Evolutionary conservation across 2,888 invertebrate genomes (phyloP).

Genomic region (Geophilus truncorum): DNA sequence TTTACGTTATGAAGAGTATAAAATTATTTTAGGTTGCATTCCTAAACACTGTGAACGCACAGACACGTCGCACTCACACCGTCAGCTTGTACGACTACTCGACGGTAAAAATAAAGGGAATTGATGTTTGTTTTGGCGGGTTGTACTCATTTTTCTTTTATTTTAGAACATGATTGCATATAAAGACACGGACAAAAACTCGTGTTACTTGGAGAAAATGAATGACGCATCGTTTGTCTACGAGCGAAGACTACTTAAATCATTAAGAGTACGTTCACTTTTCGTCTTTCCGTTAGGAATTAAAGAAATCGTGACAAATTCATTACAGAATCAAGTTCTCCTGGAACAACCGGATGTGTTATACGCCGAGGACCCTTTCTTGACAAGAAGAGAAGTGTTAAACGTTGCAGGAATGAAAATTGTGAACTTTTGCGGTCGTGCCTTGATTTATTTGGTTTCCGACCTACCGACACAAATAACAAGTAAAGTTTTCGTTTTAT

Average conservation of each 20-base stretch:
- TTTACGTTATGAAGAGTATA: background rate
- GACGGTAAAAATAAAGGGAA: background rate
- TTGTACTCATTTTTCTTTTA: background rate
- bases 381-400: conserved; percentile 8
- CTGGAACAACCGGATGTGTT: background rate
- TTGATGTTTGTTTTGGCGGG: background rate
- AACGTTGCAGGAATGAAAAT: conserved; percentile 1
- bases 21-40: background rate
- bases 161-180: conserved; percentile 19
- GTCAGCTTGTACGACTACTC: conserved; percentile 28
- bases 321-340: conserved; percentile 31
- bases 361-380: background rate
- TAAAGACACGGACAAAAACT: background rate
- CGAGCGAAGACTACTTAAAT: conserved; percentile 13
- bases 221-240: conserved; percentile 7
- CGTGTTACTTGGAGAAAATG: conserved; percentile 32
- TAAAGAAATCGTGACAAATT: background rate
- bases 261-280: conserved; percentile 23
- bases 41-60: background rate
- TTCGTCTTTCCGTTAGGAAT: too few relatives aligned
- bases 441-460: background rate
- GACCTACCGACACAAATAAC: background rate
- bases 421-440: background rate
- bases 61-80: background rate
- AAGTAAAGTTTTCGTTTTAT: too few relatives aligned